phyloP scores from a whole-genome alignment of 2,113 vertebrate genomes.

The Protobothrops flavoviridis region DNA sequence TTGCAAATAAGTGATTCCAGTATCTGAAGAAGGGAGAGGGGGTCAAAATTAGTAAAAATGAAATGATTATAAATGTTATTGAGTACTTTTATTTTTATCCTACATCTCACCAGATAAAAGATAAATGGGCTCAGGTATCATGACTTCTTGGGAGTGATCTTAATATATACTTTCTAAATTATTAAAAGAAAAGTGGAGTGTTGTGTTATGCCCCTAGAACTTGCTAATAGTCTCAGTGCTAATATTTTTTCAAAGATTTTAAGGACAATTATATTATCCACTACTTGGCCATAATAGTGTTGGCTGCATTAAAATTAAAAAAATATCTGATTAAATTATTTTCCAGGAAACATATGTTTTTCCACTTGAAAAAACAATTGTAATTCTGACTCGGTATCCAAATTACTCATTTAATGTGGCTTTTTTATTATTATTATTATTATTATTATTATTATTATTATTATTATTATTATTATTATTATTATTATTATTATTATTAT shows the following conservation, averaged over 20 bases:
- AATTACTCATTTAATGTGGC: neutral
- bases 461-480: no score
- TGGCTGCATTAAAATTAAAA: neutral
- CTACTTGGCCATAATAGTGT: neutral
- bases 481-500: no score
- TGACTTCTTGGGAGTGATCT: neutral
- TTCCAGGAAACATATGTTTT: neutral
- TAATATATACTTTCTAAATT: neutral
- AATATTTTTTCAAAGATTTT: neutral
- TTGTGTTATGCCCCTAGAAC: neutral
- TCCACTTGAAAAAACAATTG: neutral
- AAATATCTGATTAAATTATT: neutral
- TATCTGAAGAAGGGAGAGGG: neutral
- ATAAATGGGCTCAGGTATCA: neutral
- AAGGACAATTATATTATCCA: neutral
- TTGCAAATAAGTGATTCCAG: neutral
- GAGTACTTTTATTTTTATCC: neutral
- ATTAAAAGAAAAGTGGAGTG: neutral
- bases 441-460: no score
- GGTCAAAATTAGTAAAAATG: neutral
- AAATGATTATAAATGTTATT: neutral
- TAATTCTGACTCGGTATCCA: neutral
- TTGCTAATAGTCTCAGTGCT: neutral
- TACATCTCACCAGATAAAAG: neutral
- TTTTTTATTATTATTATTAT: no score